These are phyloP conservation scores for Salvelinus namaycush DNA, from an alignment of 2,113 vertebrate genomes.

Conservation along the genomic window DNA sequence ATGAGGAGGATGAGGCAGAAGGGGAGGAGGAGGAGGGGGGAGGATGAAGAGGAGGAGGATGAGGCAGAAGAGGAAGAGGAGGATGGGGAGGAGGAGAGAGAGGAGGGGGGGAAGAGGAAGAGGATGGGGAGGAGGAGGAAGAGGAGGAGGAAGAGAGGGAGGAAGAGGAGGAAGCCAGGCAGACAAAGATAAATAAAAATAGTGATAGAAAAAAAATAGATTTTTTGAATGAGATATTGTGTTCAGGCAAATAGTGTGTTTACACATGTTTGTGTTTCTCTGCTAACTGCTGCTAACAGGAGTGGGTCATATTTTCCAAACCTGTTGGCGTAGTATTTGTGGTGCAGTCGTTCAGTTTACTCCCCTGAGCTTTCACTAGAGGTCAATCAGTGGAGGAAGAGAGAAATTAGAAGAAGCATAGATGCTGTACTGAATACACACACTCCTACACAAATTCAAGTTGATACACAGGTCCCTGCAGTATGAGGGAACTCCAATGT, in stretches of 20 bases:
- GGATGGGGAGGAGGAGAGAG: fast-evolving
- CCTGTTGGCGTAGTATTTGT: not conserved
- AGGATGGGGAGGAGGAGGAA: too few species aligned
- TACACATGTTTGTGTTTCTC: too few species aligned
- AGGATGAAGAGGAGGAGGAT: too few species aligned
- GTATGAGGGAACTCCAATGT: not conserved
- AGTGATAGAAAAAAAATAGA: too few species aligned
- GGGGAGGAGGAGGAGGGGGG: slow-evolving; percentile 7
- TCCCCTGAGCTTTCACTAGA: too few species aligned
- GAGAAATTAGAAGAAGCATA: not conserved
- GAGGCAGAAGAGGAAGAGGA: slow-evolving; percentile 27
- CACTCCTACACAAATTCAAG: not conserved
- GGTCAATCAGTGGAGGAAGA: not conserved
- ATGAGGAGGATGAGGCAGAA: too few species aligned
- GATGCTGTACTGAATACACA: not conserved
- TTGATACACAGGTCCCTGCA: not conserved
- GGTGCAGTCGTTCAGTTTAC: not conserved
- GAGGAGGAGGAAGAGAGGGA: too few species aligned
- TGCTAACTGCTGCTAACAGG: slow-evolving; percentile 40
- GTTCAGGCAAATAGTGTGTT: too few species aligned
- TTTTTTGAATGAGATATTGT: too few species aligned
- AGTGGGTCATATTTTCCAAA: slow-evolving; percentile 43
- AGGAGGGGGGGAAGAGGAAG: too few species aligned
- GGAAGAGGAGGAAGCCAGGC: too few species aligned
- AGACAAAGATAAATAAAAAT: too few species aligned